These are phyloP conservation scores for Mirounga angustirostris DNA, from an alignment of 2,113 vertebrate genomes.

Conservation along the genomic window DNA sequence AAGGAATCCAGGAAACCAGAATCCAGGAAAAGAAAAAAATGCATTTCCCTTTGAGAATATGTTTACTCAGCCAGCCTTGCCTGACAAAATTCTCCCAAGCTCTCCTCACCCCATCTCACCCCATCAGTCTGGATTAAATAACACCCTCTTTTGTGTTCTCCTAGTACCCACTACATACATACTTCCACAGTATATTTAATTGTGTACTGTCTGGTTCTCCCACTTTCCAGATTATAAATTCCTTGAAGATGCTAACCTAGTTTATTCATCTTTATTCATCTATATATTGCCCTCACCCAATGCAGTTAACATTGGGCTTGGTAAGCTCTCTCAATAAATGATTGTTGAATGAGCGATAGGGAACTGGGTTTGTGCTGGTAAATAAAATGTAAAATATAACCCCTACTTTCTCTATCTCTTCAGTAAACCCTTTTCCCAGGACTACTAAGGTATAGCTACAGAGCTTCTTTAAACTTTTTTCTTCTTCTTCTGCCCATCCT, in stretches of 20 bases:
- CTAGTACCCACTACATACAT: not conserved
- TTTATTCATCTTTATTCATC: not conserved
- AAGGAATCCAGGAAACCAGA: not conserved
- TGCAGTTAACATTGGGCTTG: not conserved
- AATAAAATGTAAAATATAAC: not conserved
- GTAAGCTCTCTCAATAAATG: slow-evolving; percentile 6
- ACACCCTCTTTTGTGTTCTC: not conserved
- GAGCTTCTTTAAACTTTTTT: slow-evolving; percentile 1
- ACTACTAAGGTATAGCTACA: not conserved
- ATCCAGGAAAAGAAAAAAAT: not conserved
- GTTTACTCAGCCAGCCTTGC: not conserved
- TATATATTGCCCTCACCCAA: not conserved
- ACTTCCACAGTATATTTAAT: not conserved
- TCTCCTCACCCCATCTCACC: not conserved
- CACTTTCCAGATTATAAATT: slow-evolving; percentile 32
- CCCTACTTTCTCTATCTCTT: not conserved
- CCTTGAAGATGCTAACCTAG: not conserved
- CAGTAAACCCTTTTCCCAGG: not conserved
- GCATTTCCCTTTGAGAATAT: not conserved
- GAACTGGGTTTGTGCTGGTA: not conserved
- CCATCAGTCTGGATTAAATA: not conserved
- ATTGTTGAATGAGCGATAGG: not conserved
- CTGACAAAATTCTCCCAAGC: not conserved
- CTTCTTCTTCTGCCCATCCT: not conserved
- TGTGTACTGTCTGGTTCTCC: not conserved